Evolutionary conservation across 1,140 invertebrate species (phyloP), one percentile per base, ranked within the genome.

Genomic region (Hylyphantes graminicola): DNA sequence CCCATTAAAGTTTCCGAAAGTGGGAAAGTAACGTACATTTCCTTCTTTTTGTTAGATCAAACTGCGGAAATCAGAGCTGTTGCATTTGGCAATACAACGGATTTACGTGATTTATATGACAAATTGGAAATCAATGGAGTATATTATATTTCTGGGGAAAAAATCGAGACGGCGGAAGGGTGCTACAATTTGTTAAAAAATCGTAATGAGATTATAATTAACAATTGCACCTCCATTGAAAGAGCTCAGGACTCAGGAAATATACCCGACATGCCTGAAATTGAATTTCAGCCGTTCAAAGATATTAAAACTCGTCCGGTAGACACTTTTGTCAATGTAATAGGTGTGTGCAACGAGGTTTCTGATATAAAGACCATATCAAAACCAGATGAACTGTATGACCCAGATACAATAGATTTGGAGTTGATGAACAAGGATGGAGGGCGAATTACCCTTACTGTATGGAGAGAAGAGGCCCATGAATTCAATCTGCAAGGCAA

Each of bases 1-100:
- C 88, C 90, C 0, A 94, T 99, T 59, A 92, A 94, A 85, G 95
- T 93, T 0, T 98, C 96, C 95, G 95, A 93, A 61, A 99, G 98
- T 90, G 93, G n/a, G n/a, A n/a, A 93, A 76, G 96, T 97, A 0
- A 96, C 96, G 89, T 90, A 99, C 1, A 99, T 99, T 88, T 95
- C 93, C 86, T 94, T 99, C 90, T 96, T 96, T 89, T 90, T 99
- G 0, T 90, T 96, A 76, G 98, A 99, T 91, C 95, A 98, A 86
- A 95, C 93, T 87, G 97, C 97, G 10, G 97, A 98, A 90, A 99
- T 99, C 79, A 91, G 95, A 79, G 95, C 95, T 15, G 98, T 97
- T 2, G 97, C 93, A 9, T 99, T 99, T 88, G 96, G 93, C 88
- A 94, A 95, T 82, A 91, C 94, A 87, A 95, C 94, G 86, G 97